Evolutionary conservation across 2,888 invertebrate genomes (phyloP), one percentile per base, ranked within the genome.

Genomic region (Melanostoma scalare): DNA sequence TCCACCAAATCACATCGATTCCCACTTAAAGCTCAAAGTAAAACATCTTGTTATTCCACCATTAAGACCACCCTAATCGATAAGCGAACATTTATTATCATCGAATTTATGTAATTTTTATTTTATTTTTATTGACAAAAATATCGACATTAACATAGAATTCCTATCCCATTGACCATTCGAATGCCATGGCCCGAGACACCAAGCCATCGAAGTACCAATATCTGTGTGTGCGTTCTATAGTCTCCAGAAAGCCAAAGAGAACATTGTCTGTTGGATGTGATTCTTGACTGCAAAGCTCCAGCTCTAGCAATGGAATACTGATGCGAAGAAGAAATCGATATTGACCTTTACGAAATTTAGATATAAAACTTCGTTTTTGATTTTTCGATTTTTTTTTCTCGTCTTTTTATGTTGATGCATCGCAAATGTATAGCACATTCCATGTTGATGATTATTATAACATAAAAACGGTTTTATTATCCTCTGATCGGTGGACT

Each of bases 21-120:
- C 10, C 63, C 33, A 53, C 50, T 63, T 46, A 8, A 40, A 58
- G 46, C 60, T 33, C 33, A 44, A 55, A 65, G 31, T 56, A 40
- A 6, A 74, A 75, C 75, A 69, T 69, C 69, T 63, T 80, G 79
- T 75, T 80, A 52, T 69, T 61, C 69, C 38, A 56, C 80, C 55
- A 63, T 75, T 73, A 76, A 36, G 82, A 82, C 82, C 82, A 82
- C 82, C 77, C 82, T 73, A 82, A 82, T 73, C 78, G 82, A 77
- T 78, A 82, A 82, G 77, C 61, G 56, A 65, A 77, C 68, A 63
- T 68, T 68, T 73, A 69, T 82, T 82, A 82, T 82, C 82, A 73
- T 61, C 63, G 73, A 69, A 82, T 82, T 82, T 78, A 82, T 82
- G 78, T 82, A 82, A 82, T 77, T 82, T 77, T 78, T 82, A 73